Evolutionary conservation across 2,888 invertebrate genomes (phyloP).

Genomic region (Ennomos quercinarius): DNA sequence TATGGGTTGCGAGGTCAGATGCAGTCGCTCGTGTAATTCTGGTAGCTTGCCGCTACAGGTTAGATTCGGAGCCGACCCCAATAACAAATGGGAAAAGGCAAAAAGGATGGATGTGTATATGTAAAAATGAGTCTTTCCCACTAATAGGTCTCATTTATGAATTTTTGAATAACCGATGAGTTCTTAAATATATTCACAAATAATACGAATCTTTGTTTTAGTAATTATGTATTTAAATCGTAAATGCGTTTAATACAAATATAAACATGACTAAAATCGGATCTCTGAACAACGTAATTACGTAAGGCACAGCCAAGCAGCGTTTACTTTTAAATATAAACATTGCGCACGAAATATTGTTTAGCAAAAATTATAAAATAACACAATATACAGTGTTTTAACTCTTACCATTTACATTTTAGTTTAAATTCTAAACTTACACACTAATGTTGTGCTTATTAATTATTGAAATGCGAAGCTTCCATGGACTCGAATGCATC

Average conservation of each 20-base stretch:
- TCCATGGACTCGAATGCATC: slow-evolving; percentile 87
- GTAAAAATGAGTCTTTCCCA: too few species aligned
- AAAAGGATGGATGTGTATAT: too few species aligned
- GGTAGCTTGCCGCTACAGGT: too few species aligned
- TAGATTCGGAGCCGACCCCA: too few species aligned
- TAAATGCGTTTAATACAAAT: slow-evolving; percentile 19
- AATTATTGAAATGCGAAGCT: slow-evolving; percentile 85
- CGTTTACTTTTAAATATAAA: slow-evolving; percentile 24
- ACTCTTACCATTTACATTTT: slow-evolving; percentile 31
- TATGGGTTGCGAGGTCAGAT: too few species aligned
- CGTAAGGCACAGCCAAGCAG: slow-evolving; percentile 64
- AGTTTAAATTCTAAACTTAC: too few species aligned
- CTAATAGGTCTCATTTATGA: too few species aligned
- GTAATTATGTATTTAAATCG: slow-evolving; percentile 14
- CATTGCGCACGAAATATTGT: slow-evolving; percentile 37
- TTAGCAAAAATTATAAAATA: slow-evolving; percentile 26
- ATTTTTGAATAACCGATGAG: too few species aligned
- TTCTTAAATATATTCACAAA: too few species aligned
- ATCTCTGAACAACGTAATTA: slow-evolving; percentile 18
- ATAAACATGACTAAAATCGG: slow-evolving; percentile 8
- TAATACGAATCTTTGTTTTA: too few species aligned
- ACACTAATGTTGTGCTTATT: slow-evolving; percentile 53
- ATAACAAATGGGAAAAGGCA: too few species aligned
- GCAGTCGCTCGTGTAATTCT: too few species aligned
- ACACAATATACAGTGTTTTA: slow-evolving; percentile 30